phyloP scores from a whole-genome alignment of 1,140 invertebrate genomes.

The Hydropsyche tenuis region DNA sequence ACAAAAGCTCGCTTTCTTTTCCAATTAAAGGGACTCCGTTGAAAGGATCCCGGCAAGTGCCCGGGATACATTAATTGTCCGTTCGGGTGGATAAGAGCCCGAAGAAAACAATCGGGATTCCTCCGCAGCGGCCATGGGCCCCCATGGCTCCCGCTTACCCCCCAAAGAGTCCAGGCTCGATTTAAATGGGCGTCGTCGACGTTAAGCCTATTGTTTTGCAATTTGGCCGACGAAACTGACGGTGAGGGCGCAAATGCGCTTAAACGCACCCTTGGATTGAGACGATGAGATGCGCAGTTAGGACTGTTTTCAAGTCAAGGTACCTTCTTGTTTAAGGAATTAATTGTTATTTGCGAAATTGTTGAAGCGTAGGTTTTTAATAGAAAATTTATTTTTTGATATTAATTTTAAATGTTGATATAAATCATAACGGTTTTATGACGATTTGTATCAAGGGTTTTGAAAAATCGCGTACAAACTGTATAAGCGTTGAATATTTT shows the following conservation, averaged over 20 bases:
- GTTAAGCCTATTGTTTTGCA: slow-evolving; percentile 48
- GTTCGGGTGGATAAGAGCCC: slow-evolving; percentile 41
- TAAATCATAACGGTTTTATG: too few species aligned
- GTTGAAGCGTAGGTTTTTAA: too few species aligned
- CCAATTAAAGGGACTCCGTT: slow-evolving; percentile 39
- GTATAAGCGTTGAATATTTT: too few species aligned
- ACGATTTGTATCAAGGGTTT: too few species aligned
- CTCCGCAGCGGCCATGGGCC: background rate
- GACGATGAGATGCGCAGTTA: too few species aligned
- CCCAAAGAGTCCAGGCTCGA: slow-evolving; percentile 35
- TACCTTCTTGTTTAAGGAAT: too few species aligned
- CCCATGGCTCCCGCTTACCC: too few species aligned
- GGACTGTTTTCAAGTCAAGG: too few species aligned
- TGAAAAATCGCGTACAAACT: too few species aligned
- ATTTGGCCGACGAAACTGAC: slow-evolving; percentile 33
- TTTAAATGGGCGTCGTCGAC: slow-evolving; percentile 43
- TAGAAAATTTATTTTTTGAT: too few species aligned
- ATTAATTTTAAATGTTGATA: too few species aligned
- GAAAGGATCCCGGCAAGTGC: slow-evolving; percentile 29
- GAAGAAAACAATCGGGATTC: slow-evolving; percentile 38
- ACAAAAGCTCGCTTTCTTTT: slow-evolving; percentile 44
- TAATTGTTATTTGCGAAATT: too few species aligned
- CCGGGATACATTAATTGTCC: slow-evolving; percentile 42
- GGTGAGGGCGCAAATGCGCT: slow-evolving; percentile 21
- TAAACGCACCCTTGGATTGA: background rate